Evolutionary conservation across 2,113 vertebrate species (phyloP), one percentile per base, ranked within the genome.

Genomic region (Megaceryle torquata): DNA sequence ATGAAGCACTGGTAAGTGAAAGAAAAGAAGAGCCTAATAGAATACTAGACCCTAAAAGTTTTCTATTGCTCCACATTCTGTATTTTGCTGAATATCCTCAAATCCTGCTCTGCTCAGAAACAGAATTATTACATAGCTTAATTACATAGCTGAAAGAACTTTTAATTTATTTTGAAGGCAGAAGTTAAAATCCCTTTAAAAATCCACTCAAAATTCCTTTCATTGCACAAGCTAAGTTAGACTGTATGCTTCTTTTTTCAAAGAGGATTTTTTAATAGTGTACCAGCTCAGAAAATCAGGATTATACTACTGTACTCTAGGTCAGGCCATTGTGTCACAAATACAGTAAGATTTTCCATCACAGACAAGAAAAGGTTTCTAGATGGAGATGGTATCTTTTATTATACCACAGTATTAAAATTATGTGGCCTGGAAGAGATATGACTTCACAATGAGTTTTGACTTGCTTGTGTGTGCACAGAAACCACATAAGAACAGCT

Each of bases 1-100:
- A 99, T 56, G 99, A 99, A 97, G 98, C 99, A 33, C 98, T 99
- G 99, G 99, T 99, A 97, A 99, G 99, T 91, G 64, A 57, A 35
- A 77, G 31, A 84, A 61, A 82, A 43, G 13, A 85, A 65, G 1
- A 82, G 2, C 20, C 37, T 60, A 35, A 37, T 26, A 26, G 44
- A 79, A 12, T 59, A 59, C 50, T 71, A 67, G 60, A 5, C 28
- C 19, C 48, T 65, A 11, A 63, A 81, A 44, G 7, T 68, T 33
- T 64, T 82, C 15, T 37, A 0, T 53, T 85, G 21, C 54, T 77
- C 15, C 21, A 11, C 69, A n/a, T 15, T 79, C 26, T 92, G 7
- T 76, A 24, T 90, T 83, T 91, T 88, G 14, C 33, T 78, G 43
- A 56, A 39, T n/a, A 20, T 70, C 43, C 69, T 82, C 25, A 84